Conservation (phyloP, 2,888 invertebrate species). For the Ctenicera cuprea region DNA sequence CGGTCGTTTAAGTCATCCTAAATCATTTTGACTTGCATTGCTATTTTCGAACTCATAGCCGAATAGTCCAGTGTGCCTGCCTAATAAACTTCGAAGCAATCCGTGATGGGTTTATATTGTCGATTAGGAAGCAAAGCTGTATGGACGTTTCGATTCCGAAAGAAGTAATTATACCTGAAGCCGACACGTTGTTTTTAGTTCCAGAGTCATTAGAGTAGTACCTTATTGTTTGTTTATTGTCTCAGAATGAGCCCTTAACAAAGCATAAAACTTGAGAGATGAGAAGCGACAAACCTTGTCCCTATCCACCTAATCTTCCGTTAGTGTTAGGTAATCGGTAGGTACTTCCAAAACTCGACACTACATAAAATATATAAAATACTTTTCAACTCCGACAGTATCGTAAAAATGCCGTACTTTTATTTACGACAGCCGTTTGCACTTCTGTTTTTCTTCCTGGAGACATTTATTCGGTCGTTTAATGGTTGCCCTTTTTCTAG, state of each 20-base stretch:
- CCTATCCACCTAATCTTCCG: constrained; percentile 37
- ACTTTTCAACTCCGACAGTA: constrained; percentile 37
- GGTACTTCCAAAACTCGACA: constrained; percentile 46
- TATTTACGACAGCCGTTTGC: constrained; percentile 50
- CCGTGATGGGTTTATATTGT: constrained; percentile 5
- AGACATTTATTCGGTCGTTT: constrained; percentile 40
- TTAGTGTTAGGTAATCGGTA: constrained; percentile 50
- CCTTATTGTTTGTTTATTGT: constrained; percentile 61
- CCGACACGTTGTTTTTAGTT: constrained; percentile 16
- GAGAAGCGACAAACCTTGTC: constrained; percentile 35
- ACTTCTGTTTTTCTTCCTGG: constrained; percentile 43
- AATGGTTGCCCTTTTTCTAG: constrained; percentile 31
- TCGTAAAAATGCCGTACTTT: constrained; percentile 51
- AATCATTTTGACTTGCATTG: constrained; percentile 47
- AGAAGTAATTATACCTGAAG: constrained; percentile 28
- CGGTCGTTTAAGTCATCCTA: constrained; percentile 50
- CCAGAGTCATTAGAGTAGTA: constrained; percentile 51
- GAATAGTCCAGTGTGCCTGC: constrained; percentile 11
- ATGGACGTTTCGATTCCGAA: neutral
- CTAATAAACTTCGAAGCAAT: constrained; percentile 30
- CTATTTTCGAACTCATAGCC: constrained; percentile 30
- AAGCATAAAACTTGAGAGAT: constrained; percentile 55
- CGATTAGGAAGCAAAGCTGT: constrained; percentile 23
- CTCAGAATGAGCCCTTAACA: constrained; percentile 59
- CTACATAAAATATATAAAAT: constrained; percentile 50